Conservation (phyloP, 2,113 vertebrate genomes). For the Cricetomys ansorgei region DNA sequence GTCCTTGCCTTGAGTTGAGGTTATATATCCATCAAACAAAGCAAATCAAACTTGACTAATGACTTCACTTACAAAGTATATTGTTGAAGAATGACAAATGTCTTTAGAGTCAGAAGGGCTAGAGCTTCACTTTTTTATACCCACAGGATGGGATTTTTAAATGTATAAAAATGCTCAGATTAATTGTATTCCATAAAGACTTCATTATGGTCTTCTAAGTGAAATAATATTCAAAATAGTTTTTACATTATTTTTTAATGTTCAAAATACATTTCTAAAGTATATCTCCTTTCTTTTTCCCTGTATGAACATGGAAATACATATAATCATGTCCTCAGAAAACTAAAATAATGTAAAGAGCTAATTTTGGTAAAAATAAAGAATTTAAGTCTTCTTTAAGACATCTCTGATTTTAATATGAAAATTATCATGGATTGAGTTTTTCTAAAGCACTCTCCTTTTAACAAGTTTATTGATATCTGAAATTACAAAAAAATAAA, state of each 20-base stretch:
- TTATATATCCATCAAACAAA: slow-evolving; percentile 35
- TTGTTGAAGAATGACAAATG: slow-evolving; percentile 11
- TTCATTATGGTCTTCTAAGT: slow-evolving; percentile 24
- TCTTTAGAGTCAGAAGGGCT: background rate
- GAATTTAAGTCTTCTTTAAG: background rate
- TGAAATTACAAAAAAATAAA: background rate
- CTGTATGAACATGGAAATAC: background rate
- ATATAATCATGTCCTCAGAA: background rate
- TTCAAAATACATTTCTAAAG: background rate
- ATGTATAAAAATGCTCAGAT: background rate
- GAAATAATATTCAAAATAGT: background rate
- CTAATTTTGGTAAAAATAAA: background rate
- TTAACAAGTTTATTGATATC: background rate
- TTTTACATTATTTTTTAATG: background rate
- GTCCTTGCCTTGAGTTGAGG: background rate
- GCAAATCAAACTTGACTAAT: slow-evolving; percentile 24
- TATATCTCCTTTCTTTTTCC: background rate
- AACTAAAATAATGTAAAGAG: background rate
- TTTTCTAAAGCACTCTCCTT: background rate
- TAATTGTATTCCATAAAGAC: background rate
- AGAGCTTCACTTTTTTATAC: background rate
- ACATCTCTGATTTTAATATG: background rate
- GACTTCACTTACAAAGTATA: background rate
- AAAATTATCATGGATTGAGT: background rate
- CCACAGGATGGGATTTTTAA: background rate